Base-by-base conservation (phyloP, 1,140 invertebrate genomes). In the Spodoptera litura region DNA sequence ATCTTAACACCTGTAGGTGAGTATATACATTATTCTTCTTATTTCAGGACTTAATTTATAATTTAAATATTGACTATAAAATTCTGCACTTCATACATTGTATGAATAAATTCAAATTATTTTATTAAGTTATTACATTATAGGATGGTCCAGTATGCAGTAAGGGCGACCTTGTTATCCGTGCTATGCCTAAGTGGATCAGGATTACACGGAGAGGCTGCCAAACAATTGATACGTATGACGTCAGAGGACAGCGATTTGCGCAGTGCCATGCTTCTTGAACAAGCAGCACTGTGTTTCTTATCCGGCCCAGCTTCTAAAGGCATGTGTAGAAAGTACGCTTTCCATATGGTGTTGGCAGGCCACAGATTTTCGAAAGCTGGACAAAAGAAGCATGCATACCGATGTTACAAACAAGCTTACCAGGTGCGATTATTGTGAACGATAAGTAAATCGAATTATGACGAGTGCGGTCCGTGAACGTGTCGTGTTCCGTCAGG, bases 281-380 rank as follows among this genome's bases (percentile, higher is more conserved):
- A 99, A 94, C 99, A 99, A 94, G 98, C 99, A 0, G 97, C 99
- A 0, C 97, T 99, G 88, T 99, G 98, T 90, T 99, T 98, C 89
- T 95, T 99, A 31, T 96, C 95, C 4, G 94, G 95, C 3, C 96
- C 96, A 56, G 96, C 96, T 2, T 96, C 96, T 13, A 91, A 88
- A 59, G 87, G 92, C 5, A 97, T 98, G 96, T 96, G 97, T 78
- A 95, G 99, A 61, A 99, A 99, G 93, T 99, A 99, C 93, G 98
- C 99, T n/a, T 99, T 99, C 91, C 98, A 99, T 88, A 97, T 98
- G 95, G 98, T 99, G 20, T 95, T 99, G 13, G 98, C 99, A 62
- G 99, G 99, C 4, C 98, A 99, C 93, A 95, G 98, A 75, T 99
- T 96, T 91, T 97, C 97, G 4, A 99, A 99, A 93, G 97, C 98